These are phyloP conservation scores for Smittia sp. DNA, from an alignment of 2,888 invertebrate species.

Conservation along the genomic window DNA sequence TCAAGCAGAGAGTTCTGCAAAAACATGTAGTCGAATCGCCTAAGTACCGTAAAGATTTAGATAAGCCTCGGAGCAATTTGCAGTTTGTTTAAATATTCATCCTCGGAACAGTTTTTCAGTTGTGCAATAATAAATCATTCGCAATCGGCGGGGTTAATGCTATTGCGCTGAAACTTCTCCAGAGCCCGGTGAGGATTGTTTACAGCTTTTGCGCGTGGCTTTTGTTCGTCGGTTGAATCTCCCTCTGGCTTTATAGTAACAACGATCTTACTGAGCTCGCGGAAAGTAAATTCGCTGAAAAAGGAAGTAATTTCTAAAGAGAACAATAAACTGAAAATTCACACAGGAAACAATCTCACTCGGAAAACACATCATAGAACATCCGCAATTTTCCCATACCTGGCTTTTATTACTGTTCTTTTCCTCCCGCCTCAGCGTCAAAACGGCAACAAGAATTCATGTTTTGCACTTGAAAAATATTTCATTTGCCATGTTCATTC, in stretches of 20 bases:
- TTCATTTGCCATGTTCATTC: background rate
- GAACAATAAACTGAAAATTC: conserved; percentile 10
- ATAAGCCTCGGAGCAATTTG: conserved; percentile 40
- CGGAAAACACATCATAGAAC: conserved; percentile 32
- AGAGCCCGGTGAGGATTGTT: too few species aligned
- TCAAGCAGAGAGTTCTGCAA: background rate
- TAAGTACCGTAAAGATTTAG: conserved; percentile 27
- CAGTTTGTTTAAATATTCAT: conserved; percentile 39
- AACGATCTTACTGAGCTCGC: background rate
- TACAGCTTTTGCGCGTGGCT: too few species aligned
- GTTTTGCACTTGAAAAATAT: background rate
- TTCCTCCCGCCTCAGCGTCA: background rate
- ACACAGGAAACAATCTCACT: conserved; percentile 18
- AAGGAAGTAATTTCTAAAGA: conserved; percentile 13
- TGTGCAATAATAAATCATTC: conserved; percentile 18
- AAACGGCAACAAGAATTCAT: background rate
- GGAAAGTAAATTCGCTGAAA: conserved; percentile 13
- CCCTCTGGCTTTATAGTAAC: too few species aligned
- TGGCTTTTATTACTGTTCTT: conserved; percentile 1
- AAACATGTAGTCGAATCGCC: background rate
- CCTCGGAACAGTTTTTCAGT: background rate
- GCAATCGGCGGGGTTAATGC: conserved; percentile 1
- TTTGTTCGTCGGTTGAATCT: too few species aligned
- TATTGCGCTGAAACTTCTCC: background rate
- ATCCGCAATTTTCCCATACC: conserved; percentile 25